Base-by-base conservation (phyloP, 2,113 vertebrate genomes). In the Pseudorasbora parva region DNA sequence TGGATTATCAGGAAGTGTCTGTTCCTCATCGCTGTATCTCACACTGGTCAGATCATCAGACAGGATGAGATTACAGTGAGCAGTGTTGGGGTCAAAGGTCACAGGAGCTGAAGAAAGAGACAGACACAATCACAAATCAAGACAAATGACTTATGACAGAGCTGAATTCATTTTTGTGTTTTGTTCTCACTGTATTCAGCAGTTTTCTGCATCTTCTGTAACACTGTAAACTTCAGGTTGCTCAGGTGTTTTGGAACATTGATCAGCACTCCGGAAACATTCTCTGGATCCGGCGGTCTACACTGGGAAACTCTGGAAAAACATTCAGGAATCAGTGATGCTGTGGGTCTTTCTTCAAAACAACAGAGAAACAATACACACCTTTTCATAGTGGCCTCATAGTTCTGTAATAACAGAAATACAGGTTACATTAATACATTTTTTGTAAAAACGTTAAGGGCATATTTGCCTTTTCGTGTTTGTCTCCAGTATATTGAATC, bases 41-140 rank as follows among this genome's bases (percentile, higher is more conserved):
- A 81, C 62, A 66, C 73, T 81, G 83, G 86, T 84, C 60, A 84
- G 74, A 78, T 82, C 83, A 71, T 73, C 64, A 78, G 78, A 84
- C 47, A 87, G 49, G 19, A 82, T 45, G 30, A 87, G 64, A 33
- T 73, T 72, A 73, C 27, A 59, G 49, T 84, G 43, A 45, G 82
- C 82, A 66, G 82, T 82, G 64, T 78, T 85, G 45, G 84, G 77
- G 23, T 85, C 69, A 74, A 82, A 66, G n/a, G 62, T 86, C 71
- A 86, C 69, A 66, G 69, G 77, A 84, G 75, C 83, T 84, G n/a
- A 57, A 37, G 47, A 4, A 15, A 49, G n/a, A 83, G 11, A 77
- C 10, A 59, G 1, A 51, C 37, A 33, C 1, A 10, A 33, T 59
- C 43, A 79, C 15, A 11, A 47, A 72, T 25, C 3, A 25, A 72